These are phyloP conservation scores for Cephus pulcher DNA, from an alignment of 2,888 invertebrate species.

Conservation along the genomic window DNA sequence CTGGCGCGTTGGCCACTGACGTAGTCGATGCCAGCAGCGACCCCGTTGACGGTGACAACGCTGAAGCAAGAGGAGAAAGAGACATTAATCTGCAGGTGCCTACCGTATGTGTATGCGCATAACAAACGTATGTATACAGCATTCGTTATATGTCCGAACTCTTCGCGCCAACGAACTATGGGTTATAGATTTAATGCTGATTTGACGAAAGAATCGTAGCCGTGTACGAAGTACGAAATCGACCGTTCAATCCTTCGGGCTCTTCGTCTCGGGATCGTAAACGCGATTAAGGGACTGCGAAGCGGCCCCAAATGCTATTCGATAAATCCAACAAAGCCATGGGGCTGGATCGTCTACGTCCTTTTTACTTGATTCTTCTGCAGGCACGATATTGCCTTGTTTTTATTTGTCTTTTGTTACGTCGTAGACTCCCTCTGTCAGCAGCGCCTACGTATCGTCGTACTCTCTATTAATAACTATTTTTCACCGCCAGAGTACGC, in stretches of 20 bases:
- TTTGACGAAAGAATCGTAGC: not conserved
- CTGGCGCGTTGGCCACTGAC: not conserved
- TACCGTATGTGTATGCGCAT: not conserved
- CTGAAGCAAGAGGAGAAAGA: not conserved
- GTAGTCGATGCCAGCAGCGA: not conserved
- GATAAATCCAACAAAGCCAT: not conserved
- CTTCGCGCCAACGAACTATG: too few relatives aligned
- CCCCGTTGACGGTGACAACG: not conserved
- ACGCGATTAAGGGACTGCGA: too few relatives aligned
- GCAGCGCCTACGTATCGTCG: not conserved
- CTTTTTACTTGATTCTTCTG: not conserved
- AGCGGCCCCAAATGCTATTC: not conserved
- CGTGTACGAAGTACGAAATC: not conserved
- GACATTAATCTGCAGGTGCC: not conserved
- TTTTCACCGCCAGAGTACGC: slow-evolving; percentile 34
- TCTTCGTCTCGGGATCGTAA: not conserved
- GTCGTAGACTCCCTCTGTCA: not conserved
- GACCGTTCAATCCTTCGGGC: not conserved
- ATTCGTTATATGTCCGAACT: not conserved
- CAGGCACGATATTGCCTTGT: not conserved
- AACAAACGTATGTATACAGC: not conserved
- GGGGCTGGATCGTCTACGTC: not conserved
- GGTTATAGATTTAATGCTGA: not conserved
- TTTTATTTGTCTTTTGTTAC: not conserved
- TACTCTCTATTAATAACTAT: not conserved